These are phyloP conservation scores for Tyto alba DNA, from an alignment of 2,113 vertebrate genomes.

Conservation along the genomic window DNA sequence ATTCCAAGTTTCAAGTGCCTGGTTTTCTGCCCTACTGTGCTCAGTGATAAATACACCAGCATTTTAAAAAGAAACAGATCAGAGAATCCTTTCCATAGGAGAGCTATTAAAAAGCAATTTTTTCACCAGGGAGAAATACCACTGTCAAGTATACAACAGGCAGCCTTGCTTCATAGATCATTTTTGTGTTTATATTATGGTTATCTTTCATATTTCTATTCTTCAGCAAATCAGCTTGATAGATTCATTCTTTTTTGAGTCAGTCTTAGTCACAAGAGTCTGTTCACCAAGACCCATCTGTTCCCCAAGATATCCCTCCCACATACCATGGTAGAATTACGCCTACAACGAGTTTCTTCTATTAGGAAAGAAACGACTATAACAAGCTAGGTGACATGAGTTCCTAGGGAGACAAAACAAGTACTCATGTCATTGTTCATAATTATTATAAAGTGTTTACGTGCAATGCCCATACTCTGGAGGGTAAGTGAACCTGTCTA, in stretches of 20 bases:
- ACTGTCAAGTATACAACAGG: not conserved
- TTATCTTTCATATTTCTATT: slow-evolving; percentile 16
- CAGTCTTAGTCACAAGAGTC: slow-evolving; percentile 16
- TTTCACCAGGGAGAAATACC: not conserved
- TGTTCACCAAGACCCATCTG: slow-evolving; percentile 56
- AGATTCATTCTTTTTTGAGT: slow-evolving; percentile 17
- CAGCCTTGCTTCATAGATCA: not conserved
- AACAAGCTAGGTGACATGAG: not conserved
- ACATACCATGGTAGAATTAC: slow-evolving; percentile 20
- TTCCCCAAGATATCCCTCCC: slow-evolving; percentile 41
- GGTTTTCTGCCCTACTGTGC: not conserved
- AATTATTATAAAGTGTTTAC: not conserved
- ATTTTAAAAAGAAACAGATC: not conserved
- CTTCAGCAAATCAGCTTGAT: slow-evolving; percentile 21
- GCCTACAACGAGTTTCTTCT: not conserved
- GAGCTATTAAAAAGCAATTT: slow-evolving; percentile 8
- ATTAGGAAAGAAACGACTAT: not conserved
- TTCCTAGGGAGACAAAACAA: not conserved
- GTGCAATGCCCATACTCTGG: not conserved
- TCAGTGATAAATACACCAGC: not conserved
- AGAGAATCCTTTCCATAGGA: not conserved
- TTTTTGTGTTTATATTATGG: not conserved
- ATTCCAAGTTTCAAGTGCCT: not conserved
- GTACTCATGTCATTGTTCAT: not conserved
- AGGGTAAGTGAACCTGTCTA: not conserved